A percentile compares a stretch with the other conserved stretches of the same genome.
Evolutionary conservation across 2,113 vertebrate genomes (phyloP).

Genomic region (Eptesicus fuscus): DNA sequence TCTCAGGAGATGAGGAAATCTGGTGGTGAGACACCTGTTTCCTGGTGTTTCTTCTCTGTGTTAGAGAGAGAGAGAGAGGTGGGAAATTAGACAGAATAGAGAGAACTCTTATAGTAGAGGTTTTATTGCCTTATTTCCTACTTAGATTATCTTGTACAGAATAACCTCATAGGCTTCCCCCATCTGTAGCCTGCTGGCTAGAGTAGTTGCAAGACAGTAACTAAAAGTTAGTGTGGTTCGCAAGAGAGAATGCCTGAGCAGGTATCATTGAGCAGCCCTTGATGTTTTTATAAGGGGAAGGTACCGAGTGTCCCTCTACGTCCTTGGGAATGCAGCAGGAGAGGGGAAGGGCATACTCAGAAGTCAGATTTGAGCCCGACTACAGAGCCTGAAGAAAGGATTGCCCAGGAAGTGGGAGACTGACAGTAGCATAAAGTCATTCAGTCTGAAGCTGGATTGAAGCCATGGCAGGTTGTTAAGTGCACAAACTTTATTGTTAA

Average conservation of each 20-base stretch:
- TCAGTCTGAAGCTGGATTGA: not conserved
- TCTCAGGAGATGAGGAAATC: not conserved
- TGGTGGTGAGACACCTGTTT: accelerated
- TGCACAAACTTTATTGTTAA: not conserved
- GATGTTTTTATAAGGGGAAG: not conserved
- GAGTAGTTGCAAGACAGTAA: too few relatives aligned
- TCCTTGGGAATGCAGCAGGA: not conserved
- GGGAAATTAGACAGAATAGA: not conserved
- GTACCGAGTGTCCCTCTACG: accelerated
- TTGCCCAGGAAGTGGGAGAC: not conserved
- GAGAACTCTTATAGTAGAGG: not conserved
- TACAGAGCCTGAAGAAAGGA: not conserved
- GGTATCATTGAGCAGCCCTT: accelerated
- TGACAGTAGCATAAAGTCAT: not conserved
- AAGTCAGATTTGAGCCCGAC: not conserved
- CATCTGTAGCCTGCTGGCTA: not conserved
- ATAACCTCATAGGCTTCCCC: not conserved
- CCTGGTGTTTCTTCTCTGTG: not conserved
- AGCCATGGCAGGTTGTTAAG: not conserved
- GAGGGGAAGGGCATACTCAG: accelerated
- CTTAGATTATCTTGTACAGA: not conserved
- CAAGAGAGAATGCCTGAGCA: not conserved
- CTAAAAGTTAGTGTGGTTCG: not conserved
- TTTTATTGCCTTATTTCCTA: not conserved
- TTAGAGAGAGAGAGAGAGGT: not conserved